These are phyloP conservation scores for Drosophila baimaii DNA, from an alignment of 1,140 invertebrate species.

Conservation along the genomic window DNA sequence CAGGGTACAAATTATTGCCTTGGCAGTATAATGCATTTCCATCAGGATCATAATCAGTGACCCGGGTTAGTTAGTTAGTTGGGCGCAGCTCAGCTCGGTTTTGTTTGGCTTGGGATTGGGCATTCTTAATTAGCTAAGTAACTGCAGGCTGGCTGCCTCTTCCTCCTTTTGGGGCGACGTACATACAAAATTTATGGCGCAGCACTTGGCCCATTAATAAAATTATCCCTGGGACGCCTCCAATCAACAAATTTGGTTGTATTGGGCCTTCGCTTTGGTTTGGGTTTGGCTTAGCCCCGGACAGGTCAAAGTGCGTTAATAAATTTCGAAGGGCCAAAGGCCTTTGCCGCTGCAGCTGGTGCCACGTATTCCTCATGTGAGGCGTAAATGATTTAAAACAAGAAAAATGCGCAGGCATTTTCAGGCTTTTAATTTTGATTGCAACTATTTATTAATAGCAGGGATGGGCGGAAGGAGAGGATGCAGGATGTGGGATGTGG, in stretches of 20 bases:
- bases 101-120: conserved; percentile 7
- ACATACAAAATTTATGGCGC: conserved; percentile 49
- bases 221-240: conserved; percentile 15
- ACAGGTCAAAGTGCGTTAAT: conserved; percentile 55
- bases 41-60: conserved; percentile 42
- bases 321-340: conserved; percentile 46
- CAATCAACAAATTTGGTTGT: conserved; percentile 43
- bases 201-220: conserved; percentile 67
- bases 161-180: conserved; percentile 4
- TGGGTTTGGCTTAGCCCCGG: background rate
- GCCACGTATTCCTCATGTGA: conserved; percentile 55
- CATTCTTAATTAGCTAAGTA: conserved; percentile 69
- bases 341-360: conserved; percentile 2
- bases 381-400: conserved; percentile 64
- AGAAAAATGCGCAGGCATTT: conserved; percentile 53
- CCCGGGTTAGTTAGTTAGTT: conserved; percentile 16
- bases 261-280: background rate
- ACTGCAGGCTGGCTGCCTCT: conserved; percentile 16
- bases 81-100: background rate
- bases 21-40: conserved; percentile 50
- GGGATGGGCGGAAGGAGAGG: conserved; percentile 9
- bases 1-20: conserved; percentile 41
- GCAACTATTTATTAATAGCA: conserved; percentile 75
- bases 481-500: conserved; percentile 23
- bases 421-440: conserved; percentile 74